phyloP scores from a whole-genome alignment of 2,888 invertebrate genomes.

The Heliconius ismenius region DNA sequence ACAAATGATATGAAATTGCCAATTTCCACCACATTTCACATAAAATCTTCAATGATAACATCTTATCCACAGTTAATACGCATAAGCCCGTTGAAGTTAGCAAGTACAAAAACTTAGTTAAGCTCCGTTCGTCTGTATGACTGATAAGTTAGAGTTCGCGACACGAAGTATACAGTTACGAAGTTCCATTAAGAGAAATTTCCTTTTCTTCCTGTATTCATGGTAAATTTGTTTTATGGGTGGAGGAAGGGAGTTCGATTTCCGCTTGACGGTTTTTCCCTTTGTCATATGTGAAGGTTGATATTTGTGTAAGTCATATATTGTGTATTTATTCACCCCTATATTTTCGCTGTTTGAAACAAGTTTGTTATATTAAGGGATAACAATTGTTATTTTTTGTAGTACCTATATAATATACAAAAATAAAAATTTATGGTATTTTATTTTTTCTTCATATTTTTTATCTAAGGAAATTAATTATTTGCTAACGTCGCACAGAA shows the following conservation, averaged over 20 bases:
- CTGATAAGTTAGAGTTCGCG: slow-evolving; percentile 65
- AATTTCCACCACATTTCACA: slow-evolving; percentile 28
- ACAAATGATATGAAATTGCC: neutral
- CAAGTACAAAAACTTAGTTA: slow-evolving; percentile 62
- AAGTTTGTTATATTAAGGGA: too few species aligned
- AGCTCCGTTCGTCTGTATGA: slow-evolving; percentile 71
- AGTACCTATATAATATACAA: too few species aligned
- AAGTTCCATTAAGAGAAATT: slow-evolving; percentile 21
- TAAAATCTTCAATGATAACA: slow-evolving; percentile 36
- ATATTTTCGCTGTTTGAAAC: too few species aligned
- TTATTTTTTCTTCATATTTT: too few species aligned
- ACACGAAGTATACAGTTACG: slow-evolving; percentile 40
- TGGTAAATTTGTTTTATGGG: slow-evolving; percentile 3
- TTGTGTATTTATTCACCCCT: too few species aligned
- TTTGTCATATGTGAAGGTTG: neutral
- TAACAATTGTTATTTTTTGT: too few species aligned
- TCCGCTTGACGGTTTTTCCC: neutral
- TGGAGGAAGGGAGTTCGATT: neutral
- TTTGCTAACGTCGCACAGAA: too few species aligned
- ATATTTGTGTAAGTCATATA: too few species aligned
- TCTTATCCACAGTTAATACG: slow-evolving; percentile 44
- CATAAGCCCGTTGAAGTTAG: slow-evolving; percentile 49
- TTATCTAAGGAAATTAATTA: too few species aligned
- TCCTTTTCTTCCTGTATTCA: slow-evolving; percentile 3
- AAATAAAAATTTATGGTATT: too few species aligned